Percentiles rank a stretch among this genome's conserved stretches.
phyloP scores from a whole-genome alignment of 2,113 vertebrate species.

The Forbesichthys papilliferus region DNA sequence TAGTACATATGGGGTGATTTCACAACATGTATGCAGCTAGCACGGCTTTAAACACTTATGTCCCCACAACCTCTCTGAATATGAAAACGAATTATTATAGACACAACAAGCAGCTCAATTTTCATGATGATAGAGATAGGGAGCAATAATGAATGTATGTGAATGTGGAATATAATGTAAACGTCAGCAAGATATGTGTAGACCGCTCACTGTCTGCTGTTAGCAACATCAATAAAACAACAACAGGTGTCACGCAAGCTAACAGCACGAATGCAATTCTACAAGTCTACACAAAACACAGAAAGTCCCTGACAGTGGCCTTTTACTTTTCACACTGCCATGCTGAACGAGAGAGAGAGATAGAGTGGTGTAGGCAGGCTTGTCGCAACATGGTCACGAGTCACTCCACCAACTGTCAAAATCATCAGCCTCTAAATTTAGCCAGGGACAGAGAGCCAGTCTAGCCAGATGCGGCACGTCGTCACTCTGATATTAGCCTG shows the following conservation, averaged over 20 bases:
- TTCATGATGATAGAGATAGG: background rate
- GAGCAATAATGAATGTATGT: background rate
- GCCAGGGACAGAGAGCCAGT: background rate
- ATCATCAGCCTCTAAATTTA: background rate
- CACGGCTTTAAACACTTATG: too few relatives aligned
- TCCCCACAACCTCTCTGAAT: background rate
- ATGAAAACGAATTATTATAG: background rate
- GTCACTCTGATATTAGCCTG: conserved; percentile 58
- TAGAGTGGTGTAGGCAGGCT: background rate
- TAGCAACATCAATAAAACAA: background rate
- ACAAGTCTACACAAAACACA: background rate
- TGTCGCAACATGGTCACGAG: background rate
- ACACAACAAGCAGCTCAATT: background rate
- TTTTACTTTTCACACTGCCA: background rate
- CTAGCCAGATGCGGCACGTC: conserved; percentile 36
- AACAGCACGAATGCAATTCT: background rate
- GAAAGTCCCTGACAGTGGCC: background rate
- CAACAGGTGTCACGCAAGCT: too few relatives aligned
- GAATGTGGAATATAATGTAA: background rate
- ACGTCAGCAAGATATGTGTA: background rate
- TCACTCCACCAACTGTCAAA: background rate
- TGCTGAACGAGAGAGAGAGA: background rate
- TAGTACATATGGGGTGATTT: background rate
- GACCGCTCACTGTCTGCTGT: background rate
- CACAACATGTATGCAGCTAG: too few relatives aligned